Percentiles rank a stretch among this genome's conserved stretches.
phyloP scores from a whole-genome alignment of 1,140 invertebrate genomes.

The Antheraea pernyi region DNA sequence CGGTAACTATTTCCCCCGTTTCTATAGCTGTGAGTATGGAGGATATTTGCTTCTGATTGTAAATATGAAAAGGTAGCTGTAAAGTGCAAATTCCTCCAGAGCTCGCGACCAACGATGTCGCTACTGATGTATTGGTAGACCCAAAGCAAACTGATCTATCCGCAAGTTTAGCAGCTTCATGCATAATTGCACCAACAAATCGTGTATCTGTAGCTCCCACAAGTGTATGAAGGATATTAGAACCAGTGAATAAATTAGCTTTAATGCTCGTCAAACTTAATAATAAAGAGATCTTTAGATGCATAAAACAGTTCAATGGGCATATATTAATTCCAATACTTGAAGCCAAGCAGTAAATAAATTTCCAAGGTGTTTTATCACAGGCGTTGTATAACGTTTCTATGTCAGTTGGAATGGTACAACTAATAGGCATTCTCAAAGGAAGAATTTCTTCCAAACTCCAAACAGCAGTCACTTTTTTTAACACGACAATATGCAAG shows the following conservation, averaged over 20 bases:
- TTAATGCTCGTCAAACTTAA: constrained; percentile 61
- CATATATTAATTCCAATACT: constrained; percentile 51
- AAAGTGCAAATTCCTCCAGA: constrained; percentile 55
- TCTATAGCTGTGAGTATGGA: constrained; percentile 55
- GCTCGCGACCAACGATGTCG: constrained; percentile 40
- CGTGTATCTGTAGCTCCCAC: constrained; percentile 49
- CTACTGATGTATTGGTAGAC: constrained; percentile 34
- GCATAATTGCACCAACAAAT: constrained; percentile 52
- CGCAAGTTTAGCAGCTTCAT: constrained; percentile 44
- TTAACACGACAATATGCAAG: constrained; percentile 43
- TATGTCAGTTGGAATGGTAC: constrained; percentile 45
- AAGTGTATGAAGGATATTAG: constrained; percentile 57
- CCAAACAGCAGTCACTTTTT: constrained; percentile 47
- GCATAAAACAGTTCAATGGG: constrained; percentile 62
- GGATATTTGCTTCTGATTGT: constrained; percentile 56
- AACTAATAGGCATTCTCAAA: constrained; percentile 38
- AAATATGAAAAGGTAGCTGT: constrained; percentile 55
- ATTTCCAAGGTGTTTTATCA: constrained; percentile 55
- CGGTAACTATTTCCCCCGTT: constrained; percentile 41
- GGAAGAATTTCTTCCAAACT: constrained; percentile 44
- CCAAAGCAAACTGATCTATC: constrained; percentile 43
- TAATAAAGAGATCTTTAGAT: constrained; percentile 62
- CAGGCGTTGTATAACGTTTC: constrained; percentile 46
- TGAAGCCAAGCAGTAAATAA: constrained; percentile 64
- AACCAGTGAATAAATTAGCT: constrained; percentile 40